Evolutionary conservation across 92 coral and sea anemone genomes (phyloP).

Genomic region (Phenganax subtilis): DNA sequence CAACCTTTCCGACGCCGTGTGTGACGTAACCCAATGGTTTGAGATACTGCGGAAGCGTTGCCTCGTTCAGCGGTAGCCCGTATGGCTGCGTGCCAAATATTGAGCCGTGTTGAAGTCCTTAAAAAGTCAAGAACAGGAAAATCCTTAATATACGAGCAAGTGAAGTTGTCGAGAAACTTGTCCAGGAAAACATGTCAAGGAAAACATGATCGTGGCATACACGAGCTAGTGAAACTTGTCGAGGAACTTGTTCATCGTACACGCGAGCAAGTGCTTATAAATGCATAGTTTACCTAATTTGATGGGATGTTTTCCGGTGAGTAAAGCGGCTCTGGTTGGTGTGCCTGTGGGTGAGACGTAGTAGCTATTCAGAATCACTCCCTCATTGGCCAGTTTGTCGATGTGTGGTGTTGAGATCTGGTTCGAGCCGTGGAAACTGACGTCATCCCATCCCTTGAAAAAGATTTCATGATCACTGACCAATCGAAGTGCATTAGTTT

Average conservation of each 20-base stretch:
- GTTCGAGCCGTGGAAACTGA: conserved; percentile 93
- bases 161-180: neutral
- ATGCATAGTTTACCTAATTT: conserved; percentile 63
- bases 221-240: neutral
- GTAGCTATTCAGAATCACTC: conserved; percentile 85
- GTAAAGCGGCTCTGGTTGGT: conserved; percentile 82
- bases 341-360: conserved; percentile 92
- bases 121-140: neutral
- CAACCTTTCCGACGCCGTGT: conserved; percentile 96
- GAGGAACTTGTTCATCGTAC: neutral
- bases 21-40: conserved; percentile 83
- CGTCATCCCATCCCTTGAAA: conserved; percentile 96
- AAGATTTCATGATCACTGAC: neutral
- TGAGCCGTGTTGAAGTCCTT: conserved; percentile 87
- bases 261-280: neutral
- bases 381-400: conserved; percentile 81
- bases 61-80: conserved; percentile 82
- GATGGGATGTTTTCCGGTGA: conserved; percentile 95
- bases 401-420: conserved; percentile 95
- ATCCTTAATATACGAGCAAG: neutral
- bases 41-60: conserved; percentile 87
- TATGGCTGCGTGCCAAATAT: conserved; percentile 92
- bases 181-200: neutral
- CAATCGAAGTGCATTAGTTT: too few relatives aligned
- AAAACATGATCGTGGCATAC: too few relatives aligned